Percentiles rank a stretch among this genome's conserved stretches.
These are phyloP conservation scores for Caenorhabditis sp. DNA, from an alignment of 2,888 invertebrate genomes.

Conservation along the genomic window DNA sequence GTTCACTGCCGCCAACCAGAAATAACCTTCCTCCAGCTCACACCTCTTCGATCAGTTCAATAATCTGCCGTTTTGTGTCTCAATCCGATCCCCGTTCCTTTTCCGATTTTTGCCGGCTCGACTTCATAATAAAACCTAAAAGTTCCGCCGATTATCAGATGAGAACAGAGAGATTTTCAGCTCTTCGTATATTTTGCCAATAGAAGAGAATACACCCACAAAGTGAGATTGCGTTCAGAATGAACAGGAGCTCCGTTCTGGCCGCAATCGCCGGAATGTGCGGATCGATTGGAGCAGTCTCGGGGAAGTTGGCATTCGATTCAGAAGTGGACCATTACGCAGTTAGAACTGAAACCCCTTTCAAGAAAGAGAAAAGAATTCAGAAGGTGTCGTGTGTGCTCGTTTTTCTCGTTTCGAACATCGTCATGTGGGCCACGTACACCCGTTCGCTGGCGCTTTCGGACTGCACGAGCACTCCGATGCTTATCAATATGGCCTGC, in stretches of 20 bases:
- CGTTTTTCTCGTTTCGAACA: conserved; percentile 42
- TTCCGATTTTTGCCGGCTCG: no score
- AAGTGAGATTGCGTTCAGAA: no score
- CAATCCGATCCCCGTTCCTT: no score
- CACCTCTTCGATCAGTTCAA: no score
- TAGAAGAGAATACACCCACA: no score
- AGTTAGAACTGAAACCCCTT: neutral
- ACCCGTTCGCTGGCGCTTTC: conserved; percentile 39
- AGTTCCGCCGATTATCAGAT: no score
- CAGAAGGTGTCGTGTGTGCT: conserved; percentile 26
- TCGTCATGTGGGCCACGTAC: conserved; percentile 55
- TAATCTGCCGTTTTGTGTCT: no score
- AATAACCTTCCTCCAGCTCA: conserved; percentile 7
- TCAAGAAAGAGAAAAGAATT: neutral
- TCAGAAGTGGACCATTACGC: neutral
- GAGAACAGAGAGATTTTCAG: neutral
- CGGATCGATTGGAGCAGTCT: conserved; percentile 48
- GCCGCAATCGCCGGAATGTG: conserved; percentile 50
- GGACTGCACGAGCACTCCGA: conserved; percentile 34
- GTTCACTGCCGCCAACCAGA: conserved; percentile 11
- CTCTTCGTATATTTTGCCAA: no score
- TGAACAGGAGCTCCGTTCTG: conserved; percentile 23
- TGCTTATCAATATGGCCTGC: conserved; percentile 55
- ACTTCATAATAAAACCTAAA: no score
- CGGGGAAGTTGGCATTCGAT: conserved; percentile 51